Percentiles rank a stretch among this genome's conserved stretches.
These are phyloP conservation scores for Tragopan temminckii DNA, from an alignment of 2,797 vertebrate species.

Conservation along the genomic window DNA sequence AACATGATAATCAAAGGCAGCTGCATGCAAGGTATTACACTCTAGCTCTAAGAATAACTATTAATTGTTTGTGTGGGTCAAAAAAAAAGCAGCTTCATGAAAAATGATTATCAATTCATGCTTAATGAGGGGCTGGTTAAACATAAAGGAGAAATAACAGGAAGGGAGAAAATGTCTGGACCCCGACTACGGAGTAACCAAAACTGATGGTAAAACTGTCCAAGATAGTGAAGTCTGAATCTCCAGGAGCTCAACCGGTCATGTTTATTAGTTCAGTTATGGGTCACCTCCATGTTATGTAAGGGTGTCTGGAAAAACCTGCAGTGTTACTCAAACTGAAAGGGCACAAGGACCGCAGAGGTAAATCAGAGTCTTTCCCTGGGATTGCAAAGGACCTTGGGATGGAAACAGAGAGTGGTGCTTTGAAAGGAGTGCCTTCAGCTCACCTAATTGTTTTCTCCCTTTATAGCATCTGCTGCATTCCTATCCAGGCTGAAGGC, in stretches of 20 bases:
- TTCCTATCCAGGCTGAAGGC: not conserved
- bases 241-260: not conserved
- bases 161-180: slow-evolving; percentile 7
- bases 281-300: slow-evolving; percentile 19
- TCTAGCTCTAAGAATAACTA: slow-evolving; percentile 48
- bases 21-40: slow-evolving; percentile 58
- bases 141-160: slow-evolving; percentile 17
- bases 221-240: slow-evolving; percentile 13
- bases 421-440: not conserved
- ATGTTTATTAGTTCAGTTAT: slow-evolving; percentile 10
- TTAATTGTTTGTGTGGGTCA: slow-evolving; percentile 3
- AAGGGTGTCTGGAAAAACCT: slow-evolving; percentile 10
- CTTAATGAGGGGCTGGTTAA: slow-evolving; percentile 38
- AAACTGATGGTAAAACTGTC: not conserved
- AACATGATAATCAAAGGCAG: slow-evolving; percentile 77
- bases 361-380: not conserved
- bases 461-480: not conserved
- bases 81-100: slow-evolving; percentile 44
- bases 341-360: not conserved
- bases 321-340: slow-evolving; percentile 18
- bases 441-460: not conserved
- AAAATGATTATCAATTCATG: slow-evolving; percentile 41
- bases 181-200: not conserved
- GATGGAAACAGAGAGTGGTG: not conserved
- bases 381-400: not conserved